These are phyloP conservation scores for Trogon surrucura DNA, from an alignment of 2,113 vertebrate species.

Conservation along the genomic window DNA sequence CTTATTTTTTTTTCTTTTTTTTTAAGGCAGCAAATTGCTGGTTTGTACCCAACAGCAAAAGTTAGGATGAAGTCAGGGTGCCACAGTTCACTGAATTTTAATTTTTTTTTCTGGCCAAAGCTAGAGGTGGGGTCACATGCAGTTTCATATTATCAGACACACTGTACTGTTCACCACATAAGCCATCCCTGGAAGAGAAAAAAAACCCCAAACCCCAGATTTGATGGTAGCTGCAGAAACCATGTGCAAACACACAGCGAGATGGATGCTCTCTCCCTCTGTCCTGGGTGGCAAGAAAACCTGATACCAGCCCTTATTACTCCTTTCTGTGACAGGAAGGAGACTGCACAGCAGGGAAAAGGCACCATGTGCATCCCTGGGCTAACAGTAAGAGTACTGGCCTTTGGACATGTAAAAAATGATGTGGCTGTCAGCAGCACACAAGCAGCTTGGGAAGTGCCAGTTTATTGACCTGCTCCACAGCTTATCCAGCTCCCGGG, in stretches of 20 bases:
- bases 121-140: neutral
- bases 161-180: neutral
- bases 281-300: neutral
- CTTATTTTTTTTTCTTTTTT: neutral
- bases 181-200: neutral
- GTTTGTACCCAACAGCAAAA: conserved; percentile 6
- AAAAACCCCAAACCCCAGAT: neutral
- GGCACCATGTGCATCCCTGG: neutral
- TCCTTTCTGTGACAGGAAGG: neutral
- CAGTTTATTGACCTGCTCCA: neutral
- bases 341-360: neutral
- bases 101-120: neutral
- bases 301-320: neutral
- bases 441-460: neutral
- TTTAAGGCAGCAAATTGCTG: neutral
- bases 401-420: neutral
- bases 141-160: neutral
- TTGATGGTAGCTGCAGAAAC: neutral
- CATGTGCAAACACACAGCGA: neutral
- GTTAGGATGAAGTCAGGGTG: neutral
- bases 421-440: neutral
- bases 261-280: neutral
- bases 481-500: neutral
- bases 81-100: neutral
- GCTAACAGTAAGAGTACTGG: neutral